phyloP scores from a whole-genome alignment of 1,140 invertebrate genomes.

The Heliconius himera region DNA sequence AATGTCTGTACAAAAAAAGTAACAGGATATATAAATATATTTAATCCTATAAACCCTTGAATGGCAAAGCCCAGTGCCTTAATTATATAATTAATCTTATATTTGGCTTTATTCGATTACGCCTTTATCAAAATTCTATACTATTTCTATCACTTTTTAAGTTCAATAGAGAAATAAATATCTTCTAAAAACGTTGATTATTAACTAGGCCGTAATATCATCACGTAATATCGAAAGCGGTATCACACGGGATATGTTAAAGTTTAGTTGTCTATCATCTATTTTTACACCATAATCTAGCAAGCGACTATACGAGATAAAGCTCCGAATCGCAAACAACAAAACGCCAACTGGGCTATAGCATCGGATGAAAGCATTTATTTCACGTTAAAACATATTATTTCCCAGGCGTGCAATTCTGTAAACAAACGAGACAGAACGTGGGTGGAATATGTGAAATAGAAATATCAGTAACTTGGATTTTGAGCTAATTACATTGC shows the following conservation, averaged over 20 bases:
- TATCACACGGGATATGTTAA: conserved; percentile 57
- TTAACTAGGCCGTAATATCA: conserved; percentile 36
- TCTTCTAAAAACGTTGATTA: background rate
- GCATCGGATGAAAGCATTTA: conserved; percentile 66
- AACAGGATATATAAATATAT: no score
- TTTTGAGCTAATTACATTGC: conserved; percentile 36
- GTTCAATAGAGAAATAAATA: background rate
- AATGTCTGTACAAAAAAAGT: no score
- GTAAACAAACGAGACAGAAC: conserved; percentile 69
- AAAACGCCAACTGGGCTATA: conserved; percentile 69
- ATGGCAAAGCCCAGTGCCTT: no score
- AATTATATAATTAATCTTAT: no score
- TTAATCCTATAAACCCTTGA: no score
- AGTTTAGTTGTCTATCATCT: conserved; percentile 69
- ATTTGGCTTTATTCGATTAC: no score
- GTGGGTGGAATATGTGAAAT: conserved; percentile 64
- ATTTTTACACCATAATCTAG: conserved; percentile 75
- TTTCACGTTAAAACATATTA: conserved; percentile 76
- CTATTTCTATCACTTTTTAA: background rate
- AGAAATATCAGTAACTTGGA: conserved; percentile 52
- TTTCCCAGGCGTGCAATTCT: conserved; percentile 66
- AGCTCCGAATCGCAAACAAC: conserved; percentile 66
- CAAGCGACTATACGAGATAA: conserved; percentile 77
- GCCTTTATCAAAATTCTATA: no score
- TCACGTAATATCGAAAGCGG: conserved; percentile 56